Base-by-base conservation (phyloP, 64 coral and sea anemone genomes). In the Cladopsammia gracilis region DNA sequence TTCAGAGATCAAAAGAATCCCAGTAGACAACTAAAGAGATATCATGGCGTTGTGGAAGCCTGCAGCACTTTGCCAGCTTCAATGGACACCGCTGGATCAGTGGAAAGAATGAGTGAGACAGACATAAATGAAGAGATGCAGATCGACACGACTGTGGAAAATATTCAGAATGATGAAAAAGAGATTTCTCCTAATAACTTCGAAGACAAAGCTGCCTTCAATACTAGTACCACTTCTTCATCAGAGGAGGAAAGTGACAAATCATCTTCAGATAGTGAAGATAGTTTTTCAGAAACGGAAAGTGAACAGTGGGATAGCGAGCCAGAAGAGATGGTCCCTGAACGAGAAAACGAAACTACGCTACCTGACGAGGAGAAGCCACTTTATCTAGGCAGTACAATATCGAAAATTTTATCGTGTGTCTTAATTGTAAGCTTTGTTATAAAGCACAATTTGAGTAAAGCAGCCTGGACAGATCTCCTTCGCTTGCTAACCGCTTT, bases 381-480 rank as follows among this genome's bases (percentile, higher is more conserved):
- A 70, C 89, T 91, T 58, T 62, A 46, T 91, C 62, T 84, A 82
- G 89, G 79, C 49, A 74, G 89, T 68, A 25, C 64, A 25, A 82
- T 84, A 72, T 91, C 68, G 23, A 50, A 78, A 75, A 43, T 91
- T 91, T 75, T 91, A 81, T 78, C 79, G 43, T 90, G 48, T 74
- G 89, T 92, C 25, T 70, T 92, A 71, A 53, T 92, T 84, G 66
- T 92, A 20, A 81, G 62, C 62, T 90, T 90, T 70, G 88, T 90
- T 77, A 48, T 90, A 47, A 62, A 75, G 61, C 75, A 90, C 88
- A 90, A 90, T 62, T 90, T 80, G 64, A 90, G 73, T 51, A 80
- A 79, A 47, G 75, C 75, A 53, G 88, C 88, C 57, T 90, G 76
- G 74, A 58, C 87, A 50, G 87, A 89, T 62, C 58, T 89, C 52